Base-by-base conservation (phyloP, 2,888 invertebrate genomes). In the Sturmia bella region DNA sequence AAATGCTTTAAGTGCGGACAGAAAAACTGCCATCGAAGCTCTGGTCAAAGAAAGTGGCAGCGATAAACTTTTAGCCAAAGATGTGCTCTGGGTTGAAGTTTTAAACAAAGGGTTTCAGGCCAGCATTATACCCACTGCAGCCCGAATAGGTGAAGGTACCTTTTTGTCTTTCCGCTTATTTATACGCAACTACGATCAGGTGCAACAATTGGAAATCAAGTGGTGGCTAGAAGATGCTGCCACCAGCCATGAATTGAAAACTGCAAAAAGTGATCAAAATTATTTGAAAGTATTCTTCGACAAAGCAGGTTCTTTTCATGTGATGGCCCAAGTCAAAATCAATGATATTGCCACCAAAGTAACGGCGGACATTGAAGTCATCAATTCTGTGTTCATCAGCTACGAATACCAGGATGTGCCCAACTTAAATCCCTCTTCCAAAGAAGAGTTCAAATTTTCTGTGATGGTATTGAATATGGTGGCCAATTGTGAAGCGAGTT, bases 21-120 rank as follows among this genome's bases (percentile, higher is more conserved):
- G 76, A n/a, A 85, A 85, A 69, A 85, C 85, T 19, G 77, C 86
- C 76, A 81, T 86, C 52, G 84, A 85, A 59, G 85, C 85, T 0
- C n/a, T 74, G 21, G 83, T 84, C 7, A 63, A 84, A 21, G 82
- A 82, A 19, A 61, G 2, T 45, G 64, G 41, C 54, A 84, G 66
- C 5, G 70, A 56, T 12, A 70, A 54, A 50, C n/a, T 82, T 32
- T 37, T 82, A 21, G 82, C 82, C 0, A 69, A 75, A 17, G 78
- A 82, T 24, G 41, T 56, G 0, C 19, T 82, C 19, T 74, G 78
- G 82, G 82, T 82, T 1, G 82, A 82, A 52, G 74, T 82, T 15
- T 54, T 82, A 15, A 78, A 70, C n/a, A 82, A 82, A 69, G 82
- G 82, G 2, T 82, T 78, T 15, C 82, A 82, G 37, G 78, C 64